phyloP scores from a whole-genome alignment of 2,113 vertebrate species.

The Colinus virginianus region DNA sequence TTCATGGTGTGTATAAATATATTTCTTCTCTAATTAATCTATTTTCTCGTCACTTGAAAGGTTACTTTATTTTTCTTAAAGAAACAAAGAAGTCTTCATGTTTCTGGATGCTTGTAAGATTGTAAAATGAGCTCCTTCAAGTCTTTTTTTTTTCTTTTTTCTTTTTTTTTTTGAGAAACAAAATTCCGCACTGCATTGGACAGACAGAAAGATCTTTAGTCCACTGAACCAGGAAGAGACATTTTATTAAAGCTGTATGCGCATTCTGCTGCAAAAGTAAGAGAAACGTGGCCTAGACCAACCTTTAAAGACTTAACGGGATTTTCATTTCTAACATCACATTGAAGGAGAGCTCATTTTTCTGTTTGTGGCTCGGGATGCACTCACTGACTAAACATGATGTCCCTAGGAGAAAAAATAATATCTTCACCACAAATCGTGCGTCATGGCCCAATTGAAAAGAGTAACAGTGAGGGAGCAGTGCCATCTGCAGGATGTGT shows the following conservation, averaged over 20 bases:
- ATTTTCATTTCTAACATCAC: conserved; percentile 55
- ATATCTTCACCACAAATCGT: background rate
- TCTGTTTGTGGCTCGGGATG: conserved; percentile 60
- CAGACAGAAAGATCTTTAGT: background rate
- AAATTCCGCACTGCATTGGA: background rate
- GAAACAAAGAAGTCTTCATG: background rate
- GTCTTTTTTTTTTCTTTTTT: background rate
- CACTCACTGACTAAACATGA: conserved; percentile 63
- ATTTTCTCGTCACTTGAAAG: background rate
- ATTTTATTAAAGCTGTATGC: conserved; percentile 12
- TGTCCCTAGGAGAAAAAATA: conserved; percentile 39
- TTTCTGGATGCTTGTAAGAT: background rate
- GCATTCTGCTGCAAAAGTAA: background rate
- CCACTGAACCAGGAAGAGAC: background rate
- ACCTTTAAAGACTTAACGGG: conserved; percentile 28
- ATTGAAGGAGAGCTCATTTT: conserved; percentile 54
- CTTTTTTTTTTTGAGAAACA: background rate
- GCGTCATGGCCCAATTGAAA: background rate
- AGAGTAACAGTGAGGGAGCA: conserved; percentile 60
- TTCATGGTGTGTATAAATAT: background rate
- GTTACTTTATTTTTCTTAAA: background rate
- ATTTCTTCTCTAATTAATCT: conserved; percentile 43
- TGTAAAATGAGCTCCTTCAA: background rate
- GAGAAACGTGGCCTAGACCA: background rate
- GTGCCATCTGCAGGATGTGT: conserved; percentile 74